A percentile compares a stretch with the other conserved stretches of the same genome.
These are phyloP conservation scores for Lepidonotus clava DNA, from an alignment of 2,888 invertebrate species.

Conservation along the genomic window DNA sequence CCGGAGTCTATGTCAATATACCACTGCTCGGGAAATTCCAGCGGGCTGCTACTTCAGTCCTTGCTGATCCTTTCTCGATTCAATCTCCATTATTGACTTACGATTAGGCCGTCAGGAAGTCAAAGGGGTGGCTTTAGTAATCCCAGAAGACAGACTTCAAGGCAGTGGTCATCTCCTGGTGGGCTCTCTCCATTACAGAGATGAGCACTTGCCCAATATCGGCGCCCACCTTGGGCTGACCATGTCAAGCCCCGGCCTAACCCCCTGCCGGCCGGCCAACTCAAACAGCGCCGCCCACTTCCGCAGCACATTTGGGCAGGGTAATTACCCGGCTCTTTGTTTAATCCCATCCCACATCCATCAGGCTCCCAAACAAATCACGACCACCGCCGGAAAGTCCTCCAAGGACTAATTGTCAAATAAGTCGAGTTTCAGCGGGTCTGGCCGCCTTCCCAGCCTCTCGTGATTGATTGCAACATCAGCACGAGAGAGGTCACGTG, in stretches of 20 bases:
- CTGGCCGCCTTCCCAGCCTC: neutral
- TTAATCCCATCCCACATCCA: slow-evolving; percentile 47
- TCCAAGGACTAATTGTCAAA: slow-evolving; percentile 40
- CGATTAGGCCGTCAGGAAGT: slow-evolving; percentile 43
- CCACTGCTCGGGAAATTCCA: neutral
- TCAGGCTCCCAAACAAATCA: slow-evolving; percentile 41
- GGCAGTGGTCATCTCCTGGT: neutral
- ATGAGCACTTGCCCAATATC: slow-evolving; percentile 38
- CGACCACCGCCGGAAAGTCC: slow-evolving; percentile 25
- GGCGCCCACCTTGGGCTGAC: neutral
- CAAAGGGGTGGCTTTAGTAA: slow-evolving; percentile 24
- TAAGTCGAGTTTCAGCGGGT: slow-evolving; percentile 15
- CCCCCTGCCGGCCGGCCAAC: neutral
- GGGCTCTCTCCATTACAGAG: slow-evolving; percentile 35
- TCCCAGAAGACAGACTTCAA: slow-evolving; percentile 34
- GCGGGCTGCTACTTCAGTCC: neutral
- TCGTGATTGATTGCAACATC: slow-evolving; percentile 34
- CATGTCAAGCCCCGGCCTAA: slow-evolving; percentile 25
- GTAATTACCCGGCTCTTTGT: slow-evolving; percentile 44
- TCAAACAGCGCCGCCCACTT: neutral
- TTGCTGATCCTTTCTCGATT: slow-evolving; percentile 34
- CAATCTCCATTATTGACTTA: slow-evolving; percentile 50
- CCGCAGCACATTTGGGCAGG: neutral
- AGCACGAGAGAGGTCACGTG: slow-evolving; percentile 3
- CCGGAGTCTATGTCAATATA: neutral